Evolutionary conservation across 2,797 vertebrate species (phyloP).

Genomic region (Sebastes diaconus): DNA sequence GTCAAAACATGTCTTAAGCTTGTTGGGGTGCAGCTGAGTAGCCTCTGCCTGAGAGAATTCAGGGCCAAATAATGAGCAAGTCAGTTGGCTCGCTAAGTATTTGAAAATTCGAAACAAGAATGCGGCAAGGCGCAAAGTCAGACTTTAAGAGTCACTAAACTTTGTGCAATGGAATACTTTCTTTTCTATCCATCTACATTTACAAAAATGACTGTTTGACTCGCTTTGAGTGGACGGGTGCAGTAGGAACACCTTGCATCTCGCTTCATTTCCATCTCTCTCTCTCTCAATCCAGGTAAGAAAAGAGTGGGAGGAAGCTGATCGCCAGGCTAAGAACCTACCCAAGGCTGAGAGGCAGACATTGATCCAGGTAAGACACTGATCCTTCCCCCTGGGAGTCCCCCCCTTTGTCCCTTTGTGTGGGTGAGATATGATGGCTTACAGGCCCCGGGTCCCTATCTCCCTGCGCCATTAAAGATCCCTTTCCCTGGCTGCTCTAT

Average conservation of each 20-base stretch:
- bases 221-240: background rate
- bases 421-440: conserved; percentile 54
- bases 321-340: conserved; percentile 94
- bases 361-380: conserved; percentile 90
- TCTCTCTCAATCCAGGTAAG: conserved; percentile 84
- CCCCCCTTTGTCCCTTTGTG: conserved; percentile 49
- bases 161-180: background rate
- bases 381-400: conserved; percentile 39
- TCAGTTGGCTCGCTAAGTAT: background rate
- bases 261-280: background rate
- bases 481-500: conserved; percentile 56
- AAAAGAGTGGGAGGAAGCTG: conserved; percentile 98
- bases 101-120: background rate
- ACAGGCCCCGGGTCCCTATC: conserved; percentile 35
- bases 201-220: background rate
- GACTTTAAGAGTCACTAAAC: background rate
- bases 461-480: conserved; percentile 58
- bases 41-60: background rate
- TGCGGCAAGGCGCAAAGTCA: background rate
- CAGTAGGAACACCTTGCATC: background rate
- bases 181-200: background rate
- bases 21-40: background rate
- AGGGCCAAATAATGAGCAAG: background rate
- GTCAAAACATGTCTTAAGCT: background rate
- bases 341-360: conserved; percentile 96